Evolutionary conservation across 30 jellyfish, hydroid and myxozoan species (phyloP).

Genomic region (Pelagia noctiluca): DNA sequence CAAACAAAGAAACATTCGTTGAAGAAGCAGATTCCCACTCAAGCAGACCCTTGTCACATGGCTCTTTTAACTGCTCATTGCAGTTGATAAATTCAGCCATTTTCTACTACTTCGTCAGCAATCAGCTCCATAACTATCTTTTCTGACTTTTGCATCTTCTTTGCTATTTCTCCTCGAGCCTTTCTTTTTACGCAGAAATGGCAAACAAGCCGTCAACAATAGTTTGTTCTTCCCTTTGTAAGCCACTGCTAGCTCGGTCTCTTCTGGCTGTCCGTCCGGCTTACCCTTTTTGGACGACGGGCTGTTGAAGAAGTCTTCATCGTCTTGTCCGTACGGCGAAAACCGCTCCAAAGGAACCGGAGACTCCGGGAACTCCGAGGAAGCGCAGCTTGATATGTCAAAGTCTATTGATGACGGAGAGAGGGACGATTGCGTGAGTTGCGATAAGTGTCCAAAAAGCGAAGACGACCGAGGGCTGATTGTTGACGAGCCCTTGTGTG

Average conservation of each 20-base stretch:
- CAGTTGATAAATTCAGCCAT: no score
- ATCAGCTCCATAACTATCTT: slow-evolving; percentile 54
- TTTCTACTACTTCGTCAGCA: slow-evolving; percentile 12
- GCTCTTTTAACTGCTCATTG: no score
- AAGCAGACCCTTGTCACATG: no score
- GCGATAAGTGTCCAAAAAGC: slow-evolving; percentile 68
- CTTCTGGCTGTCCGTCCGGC: slow-evolving; percentile 5
- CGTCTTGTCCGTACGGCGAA: slow-evolving; percentile 87
- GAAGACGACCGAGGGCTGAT: slow-evolving; percentile 74
- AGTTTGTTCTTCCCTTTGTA: slow-evolving; percentile 56
- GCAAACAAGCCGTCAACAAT: slow-evolving; percentile 49
- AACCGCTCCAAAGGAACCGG: slow-evolving; percentile 68
- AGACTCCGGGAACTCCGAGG: slow-evolving; percentile 63
- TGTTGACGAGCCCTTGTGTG: slow-evolving; percentile 55
- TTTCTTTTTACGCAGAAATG: slow-evolving; percentile 62
- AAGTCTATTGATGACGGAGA: slow-evolving; percentile 74
- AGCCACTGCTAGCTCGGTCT: slow-evolving; percentile 18
- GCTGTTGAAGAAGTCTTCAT: slow-evolving; percentile 48
- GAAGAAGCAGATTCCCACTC: no score
- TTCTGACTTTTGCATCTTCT: background rate
- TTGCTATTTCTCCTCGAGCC: slow-evolving; percentile 9
- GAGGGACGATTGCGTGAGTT: slow-evolving; percentile 65
- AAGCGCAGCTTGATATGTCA: slow-evolving; percentile 61
- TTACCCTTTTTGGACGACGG: slow-evolving; percentile 46
- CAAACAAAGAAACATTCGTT: no score